phyloP scores from a whole-genome alignment of 2,113 vertebrate genomes.

The Salvelinus sp. region DNA sequence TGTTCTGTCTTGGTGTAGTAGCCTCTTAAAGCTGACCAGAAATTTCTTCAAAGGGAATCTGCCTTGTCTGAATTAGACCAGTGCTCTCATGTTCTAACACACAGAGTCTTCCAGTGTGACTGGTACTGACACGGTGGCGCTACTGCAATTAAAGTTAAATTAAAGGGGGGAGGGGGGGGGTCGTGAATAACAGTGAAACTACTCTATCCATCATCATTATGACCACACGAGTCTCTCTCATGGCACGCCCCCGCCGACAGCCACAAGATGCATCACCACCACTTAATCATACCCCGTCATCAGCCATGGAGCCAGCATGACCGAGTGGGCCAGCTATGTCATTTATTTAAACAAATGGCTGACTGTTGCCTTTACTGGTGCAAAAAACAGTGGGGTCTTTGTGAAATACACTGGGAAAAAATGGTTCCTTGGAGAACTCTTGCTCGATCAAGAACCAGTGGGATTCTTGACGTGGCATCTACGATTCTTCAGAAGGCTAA shows the following conservation, averaged over 20 bases:
- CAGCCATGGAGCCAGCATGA: neutral
- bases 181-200: too few relatives aligned
- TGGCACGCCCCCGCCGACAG: neutral
- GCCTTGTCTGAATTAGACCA: constrained; percentile 16
- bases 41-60: constrained; percentile 32
- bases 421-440: too few relatives aligned
- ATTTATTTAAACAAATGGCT: neutral
- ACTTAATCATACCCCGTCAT: neutral
- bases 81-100: constrained; percentile 16
- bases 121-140: constrained; percentile 26
- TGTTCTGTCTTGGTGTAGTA: neutral
- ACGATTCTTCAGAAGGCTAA: too few relatives aligned
- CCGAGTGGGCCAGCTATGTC: neutral
- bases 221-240: neutral
- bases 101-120: constrained; percentile 15
- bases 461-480: too few relatives aligned
- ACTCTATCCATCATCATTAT: constrained; percentile 4
- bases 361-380: neutral
- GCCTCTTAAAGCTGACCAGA: constrained; percentile 1
- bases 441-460: too few relatives aligned
- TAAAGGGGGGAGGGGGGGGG: neutral
- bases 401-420: neutral
- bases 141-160: constrained; percentile 41
- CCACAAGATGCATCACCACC: neutral
- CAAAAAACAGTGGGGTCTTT: neutral